Conservation (phyloP, 2,888 invertebrate species). For the Conops quadrifasciatus region DNA sequence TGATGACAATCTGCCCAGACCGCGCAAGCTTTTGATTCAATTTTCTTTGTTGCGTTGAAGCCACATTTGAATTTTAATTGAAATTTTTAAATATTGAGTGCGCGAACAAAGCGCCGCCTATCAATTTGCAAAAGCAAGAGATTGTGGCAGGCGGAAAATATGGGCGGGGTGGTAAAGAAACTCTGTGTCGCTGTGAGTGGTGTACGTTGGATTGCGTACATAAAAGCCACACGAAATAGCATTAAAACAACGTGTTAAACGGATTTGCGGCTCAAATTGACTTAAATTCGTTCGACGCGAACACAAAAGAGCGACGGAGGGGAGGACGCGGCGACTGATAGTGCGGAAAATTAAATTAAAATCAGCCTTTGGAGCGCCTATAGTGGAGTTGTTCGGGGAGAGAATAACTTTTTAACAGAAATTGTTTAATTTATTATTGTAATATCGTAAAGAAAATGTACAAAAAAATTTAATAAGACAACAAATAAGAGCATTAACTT, state of each 20-base stretch:
- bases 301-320: not conserved
- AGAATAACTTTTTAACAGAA: too few relatives aligned
- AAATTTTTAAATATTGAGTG: constrained; percentile 24
- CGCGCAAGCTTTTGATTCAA: constrained; percentile 10
- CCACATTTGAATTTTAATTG: constrained; percentile 31
- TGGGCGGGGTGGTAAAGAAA: not conserved
- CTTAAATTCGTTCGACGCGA: constrained; percentile 6
- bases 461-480: too few relatives aligned
- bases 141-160: not conserved
- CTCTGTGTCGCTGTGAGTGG: not conserved
- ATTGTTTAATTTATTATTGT: too few relatives aligned
- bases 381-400: too few relatives aligned
- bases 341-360: not conserved
- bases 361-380: too few relatives aligned
- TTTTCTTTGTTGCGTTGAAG: constrained; percentile 11
- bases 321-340: not conserved
- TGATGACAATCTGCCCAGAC: not conserved
- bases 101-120: not conserved
- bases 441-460: too few relatives aligned
- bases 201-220: not conserved
- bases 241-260: constrained; percentile 32
- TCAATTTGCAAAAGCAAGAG: not conserved
- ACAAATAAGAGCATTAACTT: too few relatives aligned
- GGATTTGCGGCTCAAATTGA: constrained; percentile 7
- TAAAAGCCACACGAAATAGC: constrained; percentile 18